Evolutionary conservation across 2,888 invertebrate genomes (phyloP), one percentile per base, ranked within the genome.

Genomic region (Hirtodrosophila confusa): DNA sequence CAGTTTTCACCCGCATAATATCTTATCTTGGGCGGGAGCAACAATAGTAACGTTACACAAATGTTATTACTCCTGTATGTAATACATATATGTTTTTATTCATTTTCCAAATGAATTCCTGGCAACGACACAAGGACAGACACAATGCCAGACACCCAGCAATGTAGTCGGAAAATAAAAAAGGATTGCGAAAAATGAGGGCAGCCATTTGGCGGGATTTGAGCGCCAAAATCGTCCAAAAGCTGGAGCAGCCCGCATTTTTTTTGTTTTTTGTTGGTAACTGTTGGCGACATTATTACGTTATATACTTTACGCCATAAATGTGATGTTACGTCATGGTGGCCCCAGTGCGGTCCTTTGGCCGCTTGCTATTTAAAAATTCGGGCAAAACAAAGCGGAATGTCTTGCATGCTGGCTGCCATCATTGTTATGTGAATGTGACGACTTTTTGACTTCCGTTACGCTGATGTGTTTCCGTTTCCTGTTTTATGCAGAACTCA

Each of bases 381-480:
- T 47, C 48, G 48, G 37, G 49, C 44, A 63, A 84, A 80, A 84
- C 80, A 86, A 80, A 58, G 62, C 50, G 23, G 63, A 65, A 65
- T 54, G 49, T 61, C 76, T 68, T 68, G 51, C 65, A 78, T 58
- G 69, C 55, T 49, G 69, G 36, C 48, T 12, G 73, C 55, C 79
- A 87, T 87, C 85, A 89, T 83, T 87, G 89, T 89, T 86, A 86
- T 89, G 83, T 75, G 84, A 84, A 83, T 90, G 82, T 84, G 83
- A 85, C 80, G 89, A 89, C 88, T 89, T 88, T 90, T 88, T 86
- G 83, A 88, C 89, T 89, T 89, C 90, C 90, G 89, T 84, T 87
- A 82, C 88, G 89, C 90, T 90, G 89, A 90, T 89, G 89, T 90
- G 86, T 89, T 90, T 90, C 90, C 89, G 90, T 80, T 90, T 90